Evolutionary conservation across 2,888 invertebrate species (phyloP).

Genomic region (Clostera curtula): DNA sequence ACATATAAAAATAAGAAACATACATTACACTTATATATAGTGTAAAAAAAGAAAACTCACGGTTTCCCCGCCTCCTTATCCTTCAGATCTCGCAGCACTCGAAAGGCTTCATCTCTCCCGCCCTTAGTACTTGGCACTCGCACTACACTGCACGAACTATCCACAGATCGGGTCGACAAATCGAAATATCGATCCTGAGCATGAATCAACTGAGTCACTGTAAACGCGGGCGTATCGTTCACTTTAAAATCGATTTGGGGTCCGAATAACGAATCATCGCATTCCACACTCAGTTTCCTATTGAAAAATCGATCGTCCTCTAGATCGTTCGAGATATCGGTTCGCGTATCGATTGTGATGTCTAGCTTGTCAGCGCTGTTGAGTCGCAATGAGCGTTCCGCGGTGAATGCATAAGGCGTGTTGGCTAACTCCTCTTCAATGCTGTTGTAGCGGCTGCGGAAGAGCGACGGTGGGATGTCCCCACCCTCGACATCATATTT

Average conservation of each 20-base stretch:
- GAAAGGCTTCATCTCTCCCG: slow-evolving; percentile 37
- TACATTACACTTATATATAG: too few species aligned
- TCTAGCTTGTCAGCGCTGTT: slow-evolving; percentile 41
- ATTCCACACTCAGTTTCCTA: slow-evolving; percentile 31
- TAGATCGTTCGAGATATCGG: slow-evolving; percentile 46
- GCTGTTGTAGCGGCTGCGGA: slow-evolving; percentile 67
- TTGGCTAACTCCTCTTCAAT: slow-evolving; percentile 67
- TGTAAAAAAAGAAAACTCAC: slow-evolving; percentile 30
- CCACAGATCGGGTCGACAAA: slow-evolving; percentile 39
- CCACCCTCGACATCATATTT: slow-evolving; percentile 49
- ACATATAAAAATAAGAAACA: too few species aligned
- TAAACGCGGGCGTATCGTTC: slow-evolving; percentile 46
- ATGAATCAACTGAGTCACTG: slow-evolving; percentile 61
- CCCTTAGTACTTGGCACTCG: slow-evolving; percentile 33
- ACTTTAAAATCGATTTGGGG: slow-evolving; percentile 41
- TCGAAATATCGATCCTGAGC: slow-evolving; percentile 66
- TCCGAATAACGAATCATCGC: slow-evolving; percentile 43
- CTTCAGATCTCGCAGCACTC: slow-evolving; percentile 34
- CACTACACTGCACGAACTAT: slow-evolving; percentile 27
- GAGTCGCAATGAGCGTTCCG: slow-evolving; percentile 40
- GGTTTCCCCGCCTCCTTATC: slow-evolving; percentile 19
- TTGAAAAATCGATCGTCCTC: slow-evolving; percentile 57
- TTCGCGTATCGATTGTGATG: slow-evolving; percentile 45
- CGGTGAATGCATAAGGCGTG: slow-evolving; percentile 68
- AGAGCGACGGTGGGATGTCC: slow-evolving; percentile 49